Percentiles rank a stretch among this genome's conserved stretches.
Conservation (phyloP, 2,113 vertebrate species). For the Pogonocichla stellata region DNA sequence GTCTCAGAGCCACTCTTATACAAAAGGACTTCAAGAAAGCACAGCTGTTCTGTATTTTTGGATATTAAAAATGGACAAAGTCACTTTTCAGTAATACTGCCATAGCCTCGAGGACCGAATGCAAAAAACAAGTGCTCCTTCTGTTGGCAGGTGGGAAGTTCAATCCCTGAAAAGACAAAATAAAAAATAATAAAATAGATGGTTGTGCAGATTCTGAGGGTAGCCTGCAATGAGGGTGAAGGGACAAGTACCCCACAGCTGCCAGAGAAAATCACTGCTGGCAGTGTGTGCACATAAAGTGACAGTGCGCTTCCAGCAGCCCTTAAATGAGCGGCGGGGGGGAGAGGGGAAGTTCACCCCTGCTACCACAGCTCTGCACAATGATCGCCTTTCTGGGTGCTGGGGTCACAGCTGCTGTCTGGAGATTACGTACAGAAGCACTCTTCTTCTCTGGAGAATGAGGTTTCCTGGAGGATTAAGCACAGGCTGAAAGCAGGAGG, state of each 20-base stretch:
- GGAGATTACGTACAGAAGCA: conserved; percentile 59
- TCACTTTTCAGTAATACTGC: conserved; percentile 28
- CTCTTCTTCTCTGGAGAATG: conserved; percentile 44
- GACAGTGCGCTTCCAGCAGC: neutral
- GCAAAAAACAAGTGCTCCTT: conserved; percentile 31
- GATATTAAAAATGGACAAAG: conserved; percentile 49
- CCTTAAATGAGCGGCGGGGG: neutral
- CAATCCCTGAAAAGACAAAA: neutral
- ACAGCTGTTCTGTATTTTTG: conserved; percentile 45
- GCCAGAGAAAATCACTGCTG: neutral
- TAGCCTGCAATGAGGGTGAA: neutral
- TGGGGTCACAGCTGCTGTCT: conserved; percentile 61
- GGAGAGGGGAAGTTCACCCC: conserved; percentile 53
- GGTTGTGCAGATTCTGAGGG: neutral
- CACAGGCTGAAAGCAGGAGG: conserved; percentile 35
- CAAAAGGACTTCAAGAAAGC: neutral
- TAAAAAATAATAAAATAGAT: neutral
- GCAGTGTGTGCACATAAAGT: neutral
- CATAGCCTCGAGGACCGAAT: neutral
- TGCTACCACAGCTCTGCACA: conserved; percentile 13
- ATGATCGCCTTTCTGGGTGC: conserved; percentile 58
- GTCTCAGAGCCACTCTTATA: neutral
- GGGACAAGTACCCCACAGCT: conserved; percentile 15
- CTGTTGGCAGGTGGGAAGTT: conserved; percentile 47
- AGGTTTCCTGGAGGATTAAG: conserved; percentile 64